Evolutionary conservation across 2,888 invertebrate genomes (phyloP).

Genomic region (Flexamia atlantica): DNA sequence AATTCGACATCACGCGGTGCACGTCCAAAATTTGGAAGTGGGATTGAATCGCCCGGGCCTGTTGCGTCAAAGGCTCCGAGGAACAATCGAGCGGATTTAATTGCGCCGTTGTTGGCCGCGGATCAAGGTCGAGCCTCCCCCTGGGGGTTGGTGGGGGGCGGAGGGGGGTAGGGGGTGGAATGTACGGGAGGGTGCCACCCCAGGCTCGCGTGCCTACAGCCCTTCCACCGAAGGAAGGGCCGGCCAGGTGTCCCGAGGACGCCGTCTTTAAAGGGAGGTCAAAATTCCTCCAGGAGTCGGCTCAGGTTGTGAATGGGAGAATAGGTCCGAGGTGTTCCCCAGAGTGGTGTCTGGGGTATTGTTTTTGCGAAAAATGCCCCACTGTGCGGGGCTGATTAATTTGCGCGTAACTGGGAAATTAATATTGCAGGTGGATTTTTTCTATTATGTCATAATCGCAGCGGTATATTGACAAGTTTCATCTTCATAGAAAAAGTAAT

Average conservation of each 20-base stretch:
- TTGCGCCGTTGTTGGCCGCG: constrained; percentile 45
- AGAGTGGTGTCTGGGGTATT: neutral
- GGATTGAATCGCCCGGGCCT: neutral
- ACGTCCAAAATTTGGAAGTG: constrained; percentile 27
- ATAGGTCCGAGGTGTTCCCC: constrained; percentile 13
- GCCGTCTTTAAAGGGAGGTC: constrained; percentile 42
- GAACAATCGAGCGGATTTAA: constrained; percentile 47
- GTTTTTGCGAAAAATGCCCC: too few relatives aligned
- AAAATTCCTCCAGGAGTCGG: constrained; percentile 45
- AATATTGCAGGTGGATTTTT: too few relatives aligned
- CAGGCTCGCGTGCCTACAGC: constrained; percentile 56
- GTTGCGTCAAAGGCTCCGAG: neutral
- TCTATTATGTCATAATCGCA: too few relatives aligned
- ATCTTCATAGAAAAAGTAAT: too few relatives aligned
- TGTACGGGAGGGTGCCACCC: constrained; percentile 20
- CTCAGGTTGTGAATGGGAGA: constrained; percentile 40
- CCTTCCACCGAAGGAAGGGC: constrained; percentile 17
- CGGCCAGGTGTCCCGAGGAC: constrained; percentile 37
- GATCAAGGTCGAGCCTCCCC: constrained; percentile 43
- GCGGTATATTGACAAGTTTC: too few relatives aligned
- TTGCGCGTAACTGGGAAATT: too few relatives aligned
- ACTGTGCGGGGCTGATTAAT: too few relatives aligned
- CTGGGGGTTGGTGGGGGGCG: neutral
- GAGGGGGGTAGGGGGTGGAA: constrained; percentile 3
- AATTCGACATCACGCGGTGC: neutral